Base-by-base conservation (phyloP, 2,797 vertebrate species). In the Sebastes diaconus region DNA sequence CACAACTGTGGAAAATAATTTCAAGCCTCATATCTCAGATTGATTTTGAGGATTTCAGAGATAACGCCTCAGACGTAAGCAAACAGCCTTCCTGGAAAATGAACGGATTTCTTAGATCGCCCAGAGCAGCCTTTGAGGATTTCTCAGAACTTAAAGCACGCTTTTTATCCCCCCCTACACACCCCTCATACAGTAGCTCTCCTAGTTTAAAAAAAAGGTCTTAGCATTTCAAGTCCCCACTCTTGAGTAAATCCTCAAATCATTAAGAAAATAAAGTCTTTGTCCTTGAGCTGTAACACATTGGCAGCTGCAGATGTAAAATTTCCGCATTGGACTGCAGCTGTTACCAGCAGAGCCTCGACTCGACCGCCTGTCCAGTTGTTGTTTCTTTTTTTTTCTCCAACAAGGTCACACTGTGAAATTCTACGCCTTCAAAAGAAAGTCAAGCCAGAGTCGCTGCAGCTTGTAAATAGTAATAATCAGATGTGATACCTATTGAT, bases 31-130 rank as follows among this genome's bases (percentile, higher is more conserved):
- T 86, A 79, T 86, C 80, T 79, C 68, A 59, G 80, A 88, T 85
- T 90, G 82, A 87, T 85, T 90, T 70, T 14, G 68, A 87, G 81
- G 86, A 90, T 87, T 90, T 83, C 6, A 61, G 60, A 87, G 85
- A 83, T 85, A 81, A 84, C 75, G 25, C 71, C 70, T 83, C 46
- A 57, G 78, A 86, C 57, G 39, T 72, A 69, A 84, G 87, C 55
- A 80, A 89, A 80, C 83, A 71, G 52, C 59, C 73, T 84, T 72
- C 77, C 69, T 72, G 64, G 87, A 88, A 88, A 87, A 83, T 71
- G 42, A 84, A 76, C 24, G 13, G 61, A 83, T 88, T 89, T 81
- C 69, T 80, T 55, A 63, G 42, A 74, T 80, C 10, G 50, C 57
- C 68, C 55, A 3, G 4, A 84, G 54, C 20, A 75, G 72, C 54